phyloP scores from a whole-genome alignment of 1,140 invertebrate genomes.

The Papilio polyxenes region DNA sequence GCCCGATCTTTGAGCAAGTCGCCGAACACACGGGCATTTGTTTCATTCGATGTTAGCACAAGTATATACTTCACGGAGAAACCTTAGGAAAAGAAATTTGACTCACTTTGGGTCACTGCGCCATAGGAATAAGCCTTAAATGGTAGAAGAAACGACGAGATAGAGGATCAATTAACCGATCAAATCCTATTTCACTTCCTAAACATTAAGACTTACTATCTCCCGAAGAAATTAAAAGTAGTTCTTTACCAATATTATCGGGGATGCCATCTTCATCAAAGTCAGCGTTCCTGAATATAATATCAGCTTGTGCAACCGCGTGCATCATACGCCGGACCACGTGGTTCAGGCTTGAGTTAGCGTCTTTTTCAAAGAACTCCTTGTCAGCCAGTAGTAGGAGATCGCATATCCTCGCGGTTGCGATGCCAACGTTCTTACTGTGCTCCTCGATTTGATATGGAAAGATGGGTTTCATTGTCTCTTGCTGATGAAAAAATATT shows the following conservation, averaged over 20 bases:
- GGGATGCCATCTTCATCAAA: constrained; percentile 72
- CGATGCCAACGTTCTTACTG: constrained; percentile 50
- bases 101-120: background rate
- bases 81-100: constrained; percentile 47
- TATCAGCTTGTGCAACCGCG: constrained; percentile 69
- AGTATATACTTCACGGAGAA: constrained; percentile 73
- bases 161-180: background rate
- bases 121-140: background rate
- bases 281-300: constrained; percentile 72
- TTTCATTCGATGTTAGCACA: constrained; percentile 66
- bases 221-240: background rate
- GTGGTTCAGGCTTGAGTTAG: constrained; percentile 68
- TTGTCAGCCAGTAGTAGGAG: constrained; percentile 68
- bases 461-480: constrained; percentile 40
- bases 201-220: background rate
- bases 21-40: constrained; percentile 67
- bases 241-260: constrained; percentile 71
- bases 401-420: constrained; percentile 66
- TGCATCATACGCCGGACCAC: constrained; percentile 71
- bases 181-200: too few relatives aligned
- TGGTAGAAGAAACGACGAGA: background rate
- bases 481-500: constrained; percentile 25
- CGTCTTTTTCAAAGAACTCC: constrained; percentile 69
- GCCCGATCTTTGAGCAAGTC: constrained; percentile 49
- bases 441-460: constrained; percentile 59